A percentile compares a stretch with the other conserved stretches of the same genome.
Evolutionary conservation across 2,797 vertebrate genomes (phyloP).

Genomic region (Characodon lateralis): DNA sequence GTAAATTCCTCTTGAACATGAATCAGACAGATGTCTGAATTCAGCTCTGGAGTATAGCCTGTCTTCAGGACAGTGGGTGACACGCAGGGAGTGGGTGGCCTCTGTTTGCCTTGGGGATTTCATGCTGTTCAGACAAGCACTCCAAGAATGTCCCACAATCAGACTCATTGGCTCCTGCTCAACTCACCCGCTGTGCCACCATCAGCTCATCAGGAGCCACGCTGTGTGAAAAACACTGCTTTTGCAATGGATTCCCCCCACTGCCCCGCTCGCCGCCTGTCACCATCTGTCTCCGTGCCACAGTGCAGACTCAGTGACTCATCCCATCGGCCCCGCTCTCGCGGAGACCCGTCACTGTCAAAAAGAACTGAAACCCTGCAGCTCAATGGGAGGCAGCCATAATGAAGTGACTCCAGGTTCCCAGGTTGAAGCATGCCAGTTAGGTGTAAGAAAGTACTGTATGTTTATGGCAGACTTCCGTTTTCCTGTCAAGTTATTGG

Average conservation of each 20-base stretch:
- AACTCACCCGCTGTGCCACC: constrained; percentile 51
- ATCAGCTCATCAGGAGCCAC: constrained; percentile 65
- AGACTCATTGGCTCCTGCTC: constrained; percentile 71
- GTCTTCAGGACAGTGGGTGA: constrained; percentile 41
- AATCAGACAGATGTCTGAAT: background rate
- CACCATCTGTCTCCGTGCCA: constrained; percentile 46
- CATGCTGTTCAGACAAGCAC: constrained; percentile 72
- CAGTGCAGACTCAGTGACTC: constrained; percentile 48
- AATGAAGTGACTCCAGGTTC: constrained; percentile 25
- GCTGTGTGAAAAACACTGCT: constrained; percentile 62
- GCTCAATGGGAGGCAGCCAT: constrained; percentile 54
- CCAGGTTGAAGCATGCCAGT: constrained; percentile 36
- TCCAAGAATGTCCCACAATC: constrained; percentile 77
- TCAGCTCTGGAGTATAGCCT: background rate
- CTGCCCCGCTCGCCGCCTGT: constrained; percentile 47
- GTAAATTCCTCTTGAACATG: background rate
- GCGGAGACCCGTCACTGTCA: constrained; percentile 21
- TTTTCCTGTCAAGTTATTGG: constrained; percentile 5
- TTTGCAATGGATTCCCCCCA: constrained; percentile 21
- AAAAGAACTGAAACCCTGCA: constrained; percentile 41
- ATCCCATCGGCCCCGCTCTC: constrained; percentile 15
- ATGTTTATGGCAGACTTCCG: constrained; percentile 25
- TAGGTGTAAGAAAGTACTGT: constrained; percentile 54
- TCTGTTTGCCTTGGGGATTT: constrained; percentile 76
- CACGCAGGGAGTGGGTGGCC: constrained; percentile 62